Percentiles rank a stretch among this genome's conserved stretches.
These are phyloP conservation scores for Myotis findleyi DNA, from an alignment of 2,797 vertebrate genomes.

Conservation along the genomic window DNA sequence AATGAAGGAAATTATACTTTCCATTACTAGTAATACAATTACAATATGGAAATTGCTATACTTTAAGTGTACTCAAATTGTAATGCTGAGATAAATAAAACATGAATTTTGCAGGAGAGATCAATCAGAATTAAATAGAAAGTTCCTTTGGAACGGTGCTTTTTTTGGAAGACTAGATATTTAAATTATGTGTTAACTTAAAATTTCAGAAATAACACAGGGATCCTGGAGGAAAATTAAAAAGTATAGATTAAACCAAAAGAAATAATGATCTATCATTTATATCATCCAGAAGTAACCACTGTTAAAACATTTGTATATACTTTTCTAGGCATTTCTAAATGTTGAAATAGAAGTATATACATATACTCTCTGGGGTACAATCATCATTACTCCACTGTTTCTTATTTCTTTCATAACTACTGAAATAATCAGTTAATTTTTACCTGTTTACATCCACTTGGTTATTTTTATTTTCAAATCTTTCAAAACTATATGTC, in stretches of 20 bases:
- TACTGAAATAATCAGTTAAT: background rate
- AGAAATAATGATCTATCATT: background rate
- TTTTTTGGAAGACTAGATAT: background rate
- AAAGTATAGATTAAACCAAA: conserved; percentile 11
- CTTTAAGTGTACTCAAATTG: background rate
- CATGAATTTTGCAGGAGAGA: background rate
- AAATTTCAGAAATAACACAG: conserved; percentile 7
- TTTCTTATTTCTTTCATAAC: conserved; percentile 8
- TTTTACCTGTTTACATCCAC: background rate
- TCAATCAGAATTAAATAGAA: background rate
- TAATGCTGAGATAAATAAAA: background rate
- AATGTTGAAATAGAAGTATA: conserved; percentile 12
- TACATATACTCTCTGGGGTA: background rate
- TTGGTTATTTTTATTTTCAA: conserved; percentile 26
- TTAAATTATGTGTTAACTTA: conserved; percentile 37
- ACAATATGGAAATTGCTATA: background rate
- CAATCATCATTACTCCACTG: background rate
- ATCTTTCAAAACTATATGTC: background rate
- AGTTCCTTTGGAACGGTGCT: background rate
- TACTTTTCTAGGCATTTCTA: background rate
- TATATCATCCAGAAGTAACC: background rate
- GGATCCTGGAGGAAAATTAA: background rate
- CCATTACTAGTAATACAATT: background rate
- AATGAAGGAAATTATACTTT: background rate
- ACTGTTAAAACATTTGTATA: background rate